Evolutionary conservation across 2,113 vertebrate genomes (phyloP).

Genomic region (Prochilodus magdalenae): DNA sequence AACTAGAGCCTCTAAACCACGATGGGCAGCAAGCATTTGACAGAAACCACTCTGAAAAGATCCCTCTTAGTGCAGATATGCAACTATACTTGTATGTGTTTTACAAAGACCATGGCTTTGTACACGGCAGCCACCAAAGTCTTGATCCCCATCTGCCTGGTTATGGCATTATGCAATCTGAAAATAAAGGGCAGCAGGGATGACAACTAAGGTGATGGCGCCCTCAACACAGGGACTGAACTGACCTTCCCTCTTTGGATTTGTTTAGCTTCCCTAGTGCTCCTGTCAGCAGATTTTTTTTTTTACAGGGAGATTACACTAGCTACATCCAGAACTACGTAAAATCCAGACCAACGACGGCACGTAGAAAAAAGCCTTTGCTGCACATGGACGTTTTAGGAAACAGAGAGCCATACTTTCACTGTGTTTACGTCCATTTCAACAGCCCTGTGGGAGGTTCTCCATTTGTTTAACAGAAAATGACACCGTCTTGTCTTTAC

Average conservation of each 20-base stretch:
- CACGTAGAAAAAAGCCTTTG: not conserved
- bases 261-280: conserved; percentile 64
- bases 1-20: conserved; percentile 33
- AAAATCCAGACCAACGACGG: conserved; percentile 15
- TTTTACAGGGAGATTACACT: conserved; percentile 57
- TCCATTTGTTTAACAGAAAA: conserved; percentile 74
- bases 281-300: conserved; percentile 52
- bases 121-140: conserved; percentile 12
- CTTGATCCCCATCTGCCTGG: conserved; percentile 17
- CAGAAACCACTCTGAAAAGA: conserved; percentile 39
- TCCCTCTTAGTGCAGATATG: conserved; percentile 27
- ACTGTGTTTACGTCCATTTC: conserved; percentile 72
- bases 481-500: conserved; percentile 68
- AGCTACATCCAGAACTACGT: conserved; percentile 7
- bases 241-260: conserved; percentile 30
- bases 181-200: conserved; percentile 28
- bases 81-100: conserved; percentile 20
- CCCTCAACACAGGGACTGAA: conserved; percentile 34
- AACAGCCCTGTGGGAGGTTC: conserved; percentile 70
- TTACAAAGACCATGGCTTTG: not conserved
- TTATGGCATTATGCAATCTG: not conserved
- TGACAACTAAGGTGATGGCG: conserved; percentile 39
- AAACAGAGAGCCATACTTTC: conserved; percentile 50
- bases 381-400: conserved; percentile 56
- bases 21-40: conserved; percentile 31